Percentiles rank a stretch among this genome's conserved stretches.
Conservation (phyloP, 2,888 invertebrate species). For the Eucriotettix oculatus region DNA sequence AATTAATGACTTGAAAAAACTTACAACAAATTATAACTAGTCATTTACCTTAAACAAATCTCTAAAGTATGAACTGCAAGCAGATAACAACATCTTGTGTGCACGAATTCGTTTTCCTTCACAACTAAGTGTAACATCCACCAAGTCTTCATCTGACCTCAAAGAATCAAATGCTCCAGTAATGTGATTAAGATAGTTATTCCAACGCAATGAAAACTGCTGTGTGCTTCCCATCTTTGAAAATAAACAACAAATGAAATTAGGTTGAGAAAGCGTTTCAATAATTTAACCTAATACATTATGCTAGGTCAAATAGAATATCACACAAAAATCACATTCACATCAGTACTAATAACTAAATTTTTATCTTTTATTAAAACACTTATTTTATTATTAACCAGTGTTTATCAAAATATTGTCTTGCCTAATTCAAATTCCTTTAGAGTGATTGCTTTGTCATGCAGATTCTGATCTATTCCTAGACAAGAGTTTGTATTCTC, state of each 20-base stretch:
- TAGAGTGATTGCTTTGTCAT: too few species aligned
- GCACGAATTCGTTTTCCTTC: constrained; percentile 71
- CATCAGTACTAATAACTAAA: too few species aligned
- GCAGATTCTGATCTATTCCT: too few species aligned
- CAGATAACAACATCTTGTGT: constrained; percentile 69
- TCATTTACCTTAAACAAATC: constrained; percentile 29
- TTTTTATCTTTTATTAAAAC: too few species aligned
- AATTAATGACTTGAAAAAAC: not conserved
- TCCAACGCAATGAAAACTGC: constrained; percentile 76
- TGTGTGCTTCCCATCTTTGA: constrained; percentile 41
- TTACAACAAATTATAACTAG: not conserved
- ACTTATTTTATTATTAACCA: too few species aligned
- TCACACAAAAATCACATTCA: too few species aligned
- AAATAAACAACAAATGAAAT: not conserved
- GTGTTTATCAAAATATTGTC: too few species aligned
- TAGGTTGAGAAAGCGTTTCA: not conserved
- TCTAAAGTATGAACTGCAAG: constrained; percentile 65
- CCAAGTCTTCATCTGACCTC: constrained; percentile 38
- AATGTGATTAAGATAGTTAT: constrained; percentile 62
- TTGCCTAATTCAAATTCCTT: too few species aligned
- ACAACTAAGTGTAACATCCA: constrained; percentile 73
- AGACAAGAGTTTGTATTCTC: too few species aligned
- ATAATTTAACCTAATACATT: too few species aligned
- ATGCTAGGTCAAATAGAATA: too few species aligned
- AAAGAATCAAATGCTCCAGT: constrained; percentile 64